Percentiles rank a stretch among this genome's conserved stretches.
phyloP scores from a whole-genome alignment of 1,140 invertebrate genomes.

The Ceratosolen fusciceps region DNA sequence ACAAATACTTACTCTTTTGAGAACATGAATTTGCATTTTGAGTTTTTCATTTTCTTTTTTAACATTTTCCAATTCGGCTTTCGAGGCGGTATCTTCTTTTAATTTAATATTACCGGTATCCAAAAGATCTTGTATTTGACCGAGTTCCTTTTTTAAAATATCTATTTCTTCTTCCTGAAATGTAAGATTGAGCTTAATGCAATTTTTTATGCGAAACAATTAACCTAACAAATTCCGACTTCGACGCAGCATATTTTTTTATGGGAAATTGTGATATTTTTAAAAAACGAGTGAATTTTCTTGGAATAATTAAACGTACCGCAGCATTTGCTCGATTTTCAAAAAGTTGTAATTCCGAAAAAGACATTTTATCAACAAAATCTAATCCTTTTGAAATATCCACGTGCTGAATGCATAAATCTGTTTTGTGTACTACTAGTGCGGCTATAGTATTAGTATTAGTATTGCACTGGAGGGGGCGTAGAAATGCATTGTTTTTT shows the following conservation, averaged over 20 bases:
- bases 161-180: conserved; percentile 73
- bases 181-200: background rate
- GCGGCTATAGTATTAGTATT: too few species aligned
- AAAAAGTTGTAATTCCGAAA: conserved; percentile 44
- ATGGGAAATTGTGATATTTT: background rate
- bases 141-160: conserved; percentile 71
- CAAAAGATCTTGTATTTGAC: conserved; percentile 64
- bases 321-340: conserved; percentile 47
- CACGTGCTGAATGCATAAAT: conserved; percentile 22
- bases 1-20: conserved; percentile 79
- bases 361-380: conserved; percentile 46
- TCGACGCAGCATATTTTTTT: conserved; percentile 12
- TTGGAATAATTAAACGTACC: conserved; percentile 48
- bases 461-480: too few species aligned
- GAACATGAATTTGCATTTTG: conserved; percentile 83
- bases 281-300: conserved; percentile 1
- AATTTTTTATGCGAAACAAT: too few species aligned
- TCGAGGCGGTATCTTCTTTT: conserved; percentile 44
- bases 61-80: conserved; percentile 72
- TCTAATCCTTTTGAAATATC: background rate
- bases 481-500: too few species aligned
- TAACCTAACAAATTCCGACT: conserved; percentile 22
- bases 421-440: background rate
- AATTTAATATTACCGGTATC: conserved; percentile 44
- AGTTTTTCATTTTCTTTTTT: conserved; percentile 86